Percentiles rank a stretch among this genome's conserved stretches.
These are phyloP conservation scores for Caenorhabditis sp. DNA, from an alignment of 2,888 invertebrate genomes.

Conservation along the genomic window DNA sequence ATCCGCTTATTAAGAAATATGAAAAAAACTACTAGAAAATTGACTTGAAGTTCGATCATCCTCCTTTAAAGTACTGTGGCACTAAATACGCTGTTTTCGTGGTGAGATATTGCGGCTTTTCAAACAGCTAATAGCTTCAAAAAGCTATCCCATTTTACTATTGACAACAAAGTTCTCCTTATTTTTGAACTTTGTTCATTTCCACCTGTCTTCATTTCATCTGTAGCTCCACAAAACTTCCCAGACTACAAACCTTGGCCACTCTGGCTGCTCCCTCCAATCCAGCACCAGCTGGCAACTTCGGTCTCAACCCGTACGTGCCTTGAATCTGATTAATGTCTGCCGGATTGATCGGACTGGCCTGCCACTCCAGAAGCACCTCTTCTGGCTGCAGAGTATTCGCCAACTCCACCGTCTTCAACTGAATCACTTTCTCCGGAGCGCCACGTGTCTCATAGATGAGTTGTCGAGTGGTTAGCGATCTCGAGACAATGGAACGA, in stretches of 20 bases:
- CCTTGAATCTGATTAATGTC: constrained; percentile 94
- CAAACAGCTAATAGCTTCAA: too few relatives aligned
- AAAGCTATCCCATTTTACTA: too few relatives aligned
- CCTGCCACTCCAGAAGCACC: constrained; percentile 91
- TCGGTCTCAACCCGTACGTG: constrained; percentile 79
- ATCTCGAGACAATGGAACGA: constrained; percentile 14
- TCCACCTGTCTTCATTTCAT: background rate
- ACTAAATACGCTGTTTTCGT: too few relatives aligned
- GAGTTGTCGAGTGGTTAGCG: constrained; percentile 67
- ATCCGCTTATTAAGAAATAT: too few relatives aligned
- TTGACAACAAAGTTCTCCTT: background rate
- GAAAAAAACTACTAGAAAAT: too few relatives aligned
- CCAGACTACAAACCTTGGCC: constrained; percentile 85
- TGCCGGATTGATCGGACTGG: constrained; percentile 96
- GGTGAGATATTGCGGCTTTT: too few relatives aligned
- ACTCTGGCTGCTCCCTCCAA: constrained; percentile 96
- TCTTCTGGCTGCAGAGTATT: constrained; percentile 41
- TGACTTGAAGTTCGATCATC: too few relatives aligned
- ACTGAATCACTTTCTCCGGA: constrained; percentile 72
- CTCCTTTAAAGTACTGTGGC: too few relatives aligned
- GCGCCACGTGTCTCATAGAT: constrained; percentile 76
- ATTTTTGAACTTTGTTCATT: background rate
- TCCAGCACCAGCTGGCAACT: constrained; percentile 91
- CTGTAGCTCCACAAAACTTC: too few relatives aligned
- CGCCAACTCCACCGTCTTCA: constrained; percentile 54